Conservation (phyloP, 2,888 invertebrate species). For the Cryptophagus acutangulus region DNA sequence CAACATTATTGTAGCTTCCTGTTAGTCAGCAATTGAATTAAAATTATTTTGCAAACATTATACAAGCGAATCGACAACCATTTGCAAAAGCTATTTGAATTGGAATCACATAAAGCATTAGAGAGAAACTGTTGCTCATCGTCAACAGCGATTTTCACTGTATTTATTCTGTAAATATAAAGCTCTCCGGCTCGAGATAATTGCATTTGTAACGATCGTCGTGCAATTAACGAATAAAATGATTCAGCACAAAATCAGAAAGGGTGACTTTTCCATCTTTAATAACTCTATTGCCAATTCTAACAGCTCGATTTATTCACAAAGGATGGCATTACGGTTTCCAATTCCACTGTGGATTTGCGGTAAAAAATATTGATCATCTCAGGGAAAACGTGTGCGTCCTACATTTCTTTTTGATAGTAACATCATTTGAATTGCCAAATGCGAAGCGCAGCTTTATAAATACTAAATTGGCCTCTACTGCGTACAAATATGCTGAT, state of each 20-base stretch:
- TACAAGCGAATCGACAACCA: conserved; percentile 23
- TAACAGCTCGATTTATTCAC: conserved; percentile 36
- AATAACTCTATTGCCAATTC: conserved; percentile 39
- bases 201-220: conserved; percentile 48
- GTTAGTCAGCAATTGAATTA: conserved; percentile 19
- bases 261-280: conserved; percentile 33
- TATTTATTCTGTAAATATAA: conserved; percentile 46
- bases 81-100: conserved; percentile 27
- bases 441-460: too few species aligned
- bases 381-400: conserved; percentile 23
- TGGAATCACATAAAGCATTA: conserved; percentile 18
- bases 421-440: too few species aligned
- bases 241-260: conserved; percentile 43
- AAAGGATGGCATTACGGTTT: conserved; percentile 30
- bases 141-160: conserved; percentile 34
- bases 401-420: too few species aligned
- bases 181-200: conserved; percentile 43
- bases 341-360: conserved; percentile 23
- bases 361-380: conserved; percentile 32
- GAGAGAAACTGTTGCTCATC: conserved; percentile 39
- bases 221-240: conserved; percentile 45
- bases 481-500: too few species aligned
- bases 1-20: conserved; percentile 2
- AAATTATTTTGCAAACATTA: conserved; percentile 26
- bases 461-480: too few species aligned